These are phyloP conservation scores for Acipenser oxyrinchus DNA, from an alignment of 2,797 vertebrate genomes.

Conservation along the genomic window DNA sequence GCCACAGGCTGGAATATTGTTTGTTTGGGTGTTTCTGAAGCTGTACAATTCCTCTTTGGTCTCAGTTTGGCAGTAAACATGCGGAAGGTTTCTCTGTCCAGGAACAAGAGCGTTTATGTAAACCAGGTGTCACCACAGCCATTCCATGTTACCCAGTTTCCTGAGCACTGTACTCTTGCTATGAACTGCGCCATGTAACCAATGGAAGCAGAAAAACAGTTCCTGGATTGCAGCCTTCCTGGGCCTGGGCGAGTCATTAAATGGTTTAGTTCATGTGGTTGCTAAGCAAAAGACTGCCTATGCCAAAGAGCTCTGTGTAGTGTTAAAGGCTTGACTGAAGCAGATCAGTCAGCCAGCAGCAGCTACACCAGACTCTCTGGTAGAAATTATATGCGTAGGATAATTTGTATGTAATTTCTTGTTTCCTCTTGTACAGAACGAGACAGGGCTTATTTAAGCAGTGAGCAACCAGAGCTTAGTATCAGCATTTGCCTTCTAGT, in stretches of 20 bases:
- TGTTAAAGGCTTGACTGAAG: neutral
- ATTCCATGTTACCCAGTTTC: neutral
- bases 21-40: too few species aligned
- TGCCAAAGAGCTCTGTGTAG: neutral
- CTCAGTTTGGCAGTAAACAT: too few species aligned
- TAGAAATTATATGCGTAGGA: neutral
- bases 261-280: constrained; percentile 6
- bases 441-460: neutral
- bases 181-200: neutral
- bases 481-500: too few species aligned
- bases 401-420: neutral
- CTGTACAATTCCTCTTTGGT: too few species aligned
- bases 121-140: too few species aligned
- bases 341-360: neutral
- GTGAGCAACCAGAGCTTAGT: neutral
- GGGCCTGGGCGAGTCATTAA: neutral
- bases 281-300: neutral
- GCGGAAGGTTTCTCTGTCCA: too few species aligned
- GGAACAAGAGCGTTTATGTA: too few species aligned
- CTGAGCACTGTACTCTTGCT: neutral
- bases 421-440: neutral
- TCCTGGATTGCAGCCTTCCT: constrained; percentile 1
- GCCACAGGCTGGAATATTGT: too few species aligned
- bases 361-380: neutral
- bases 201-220: neutral